Base-by-base conservation (phyloP, 2,113 vertebrate genomes). In the Castor canadensis region DNA sequence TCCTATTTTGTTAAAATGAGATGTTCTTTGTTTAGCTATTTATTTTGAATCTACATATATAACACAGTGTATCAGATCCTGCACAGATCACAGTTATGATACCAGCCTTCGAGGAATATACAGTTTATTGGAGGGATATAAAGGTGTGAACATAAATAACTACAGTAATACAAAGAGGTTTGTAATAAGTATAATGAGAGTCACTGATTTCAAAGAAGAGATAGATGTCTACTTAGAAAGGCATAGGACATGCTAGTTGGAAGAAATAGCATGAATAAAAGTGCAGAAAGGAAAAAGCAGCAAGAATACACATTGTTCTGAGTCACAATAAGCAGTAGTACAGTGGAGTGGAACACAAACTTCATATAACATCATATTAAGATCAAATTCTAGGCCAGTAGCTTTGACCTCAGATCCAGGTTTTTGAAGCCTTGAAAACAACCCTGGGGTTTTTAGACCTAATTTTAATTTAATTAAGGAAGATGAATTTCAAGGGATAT, bases 401-500 rank as follows among this genome's bases (percentile, higher is more conserved):
- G 13, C 43, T 94, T 79, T 92, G 45, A 89, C 12, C 30, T 93
- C 85, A 77, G 15, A 85, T 79, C 22, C 24, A 88, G 11, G 69
- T 71, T 85, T 47, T 87, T n/a, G 4, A 94, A 84, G 92, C 58
- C 32, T 89, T 75, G 22, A 90, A 96, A 89, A 84, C 3, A 52
- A 84, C n/a, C 76, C 47, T 66, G 56, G 56, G 45, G 22, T 81
- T 22, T 91, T 89, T 89, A 54, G 80, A 89, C 49, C 67, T 79
- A 73, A 77, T 87, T 96, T 69, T 96, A 82, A 76, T 72, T 91
- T 95, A 40, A 49, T 71, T 95, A 62, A 22, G 45, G 24, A 95
- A 88, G n/a, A n/a, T n/a, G n/a, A n/a, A n/a, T n/a, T n/a, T n/a
- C n/a, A n/a, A n/a, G n/a, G 45, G 40, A 3, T 76, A 54, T 71